Evolutionary conservation across 1,140 invertebrate species (phyloP).

Genomic region (Aethina tumida): DNA sequence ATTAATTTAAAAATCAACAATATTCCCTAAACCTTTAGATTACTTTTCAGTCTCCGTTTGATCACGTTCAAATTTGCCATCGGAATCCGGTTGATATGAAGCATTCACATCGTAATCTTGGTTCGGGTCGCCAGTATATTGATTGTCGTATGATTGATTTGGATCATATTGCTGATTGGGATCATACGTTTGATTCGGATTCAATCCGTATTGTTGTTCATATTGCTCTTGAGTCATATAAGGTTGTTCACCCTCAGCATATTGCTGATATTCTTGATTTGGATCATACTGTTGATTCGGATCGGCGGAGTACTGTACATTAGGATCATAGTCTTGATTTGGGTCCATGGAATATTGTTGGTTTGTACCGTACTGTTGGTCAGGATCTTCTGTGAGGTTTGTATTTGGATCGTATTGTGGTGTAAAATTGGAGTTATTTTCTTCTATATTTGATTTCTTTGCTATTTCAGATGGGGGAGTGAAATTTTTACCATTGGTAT

Average conservation of each 20-base stretch:
- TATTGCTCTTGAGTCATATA: slow-evolving; percentile 13
- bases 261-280: slow-evolving; percentile 23
- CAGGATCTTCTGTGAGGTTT: slow-evolving; percentile 9
- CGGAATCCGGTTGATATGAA: no score
- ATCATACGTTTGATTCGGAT: slow-evolving; percentile 14
- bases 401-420: neutral
- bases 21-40: no score
- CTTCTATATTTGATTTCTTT: no score
- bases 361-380: slow-evolving; percentile 11
- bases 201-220: slow-evolving; percentile 20
- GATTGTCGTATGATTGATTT: slow-evolving; percentile 15
- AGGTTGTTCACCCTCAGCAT: no score
- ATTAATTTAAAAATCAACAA: no score
- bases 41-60: no score
- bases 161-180: slow-evolving; percentile 23
- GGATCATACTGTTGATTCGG: slow-evolving; percentile 15
- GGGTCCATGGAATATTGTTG: slow-evolving; percentile 12
- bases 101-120: slow-evolving; percentile 16
- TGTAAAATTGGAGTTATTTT: no score
- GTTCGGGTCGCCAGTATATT: slow-evolving; percentile 18
- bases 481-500: no score
- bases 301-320: slow-evolving; percentile 9
- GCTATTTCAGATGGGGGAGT: no score
- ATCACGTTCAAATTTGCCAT: no score
- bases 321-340: slow-evolving; percentile 4